Conservation (phyloP, 1,140 invertebrate species). For the Oscheius sp. region DNA sequence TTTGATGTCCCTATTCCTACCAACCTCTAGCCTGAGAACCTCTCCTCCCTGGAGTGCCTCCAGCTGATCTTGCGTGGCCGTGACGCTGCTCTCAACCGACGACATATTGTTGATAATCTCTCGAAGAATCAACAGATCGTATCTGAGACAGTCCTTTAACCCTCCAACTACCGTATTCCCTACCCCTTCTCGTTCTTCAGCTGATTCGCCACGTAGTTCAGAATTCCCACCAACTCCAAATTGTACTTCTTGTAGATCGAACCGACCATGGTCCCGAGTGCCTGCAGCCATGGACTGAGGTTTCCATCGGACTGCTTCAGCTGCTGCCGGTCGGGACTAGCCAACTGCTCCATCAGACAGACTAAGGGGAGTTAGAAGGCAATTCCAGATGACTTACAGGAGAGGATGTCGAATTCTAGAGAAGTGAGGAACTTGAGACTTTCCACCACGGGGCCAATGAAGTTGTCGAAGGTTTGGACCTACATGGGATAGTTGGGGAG, state of each 20-base stretch:
- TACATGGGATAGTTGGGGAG: conserved; percentile 61
- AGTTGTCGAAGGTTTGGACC: conserved; percentile 95
- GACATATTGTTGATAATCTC: conserved; percentile 99
- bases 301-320: conserved; percentile 88
- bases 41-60: conserved; percentile 95
- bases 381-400: conserved; percentile 67
- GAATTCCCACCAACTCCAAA: conserved; percentile 86
- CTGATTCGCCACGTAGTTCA: conserved; percentile 96
- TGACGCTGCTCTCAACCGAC: conserved; percentile 88
- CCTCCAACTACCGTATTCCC: conserved; percentile 24
- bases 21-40: conserved; percentile 83
- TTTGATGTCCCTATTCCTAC: conserved; percentile 13
- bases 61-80: conserved; percentile 87
- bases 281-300: conserved; percentile 88
- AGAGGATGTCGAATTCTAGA: conserved; percentile 90
- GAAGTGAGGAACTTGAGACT: conserved; percentile 92
- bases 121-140: conserved; percentile 79
- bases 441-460: conserved; percentile 91
- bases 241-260: conserved; percentile 94
- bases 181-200: conserved; percentile 91
- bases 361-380: conserved; percentile 61
- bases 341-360: conserved; percentile 88
- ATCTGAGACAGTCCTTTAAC: conserved; percentile 33
- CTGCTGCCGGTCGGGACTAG: conserved; percentile 70
- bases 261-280: conserved; percentile 87